Evolutionary conservation across 2,113 vertebrate genomes (phyloP).

Genomic region (Peromyscus maniculatus): DNA sequence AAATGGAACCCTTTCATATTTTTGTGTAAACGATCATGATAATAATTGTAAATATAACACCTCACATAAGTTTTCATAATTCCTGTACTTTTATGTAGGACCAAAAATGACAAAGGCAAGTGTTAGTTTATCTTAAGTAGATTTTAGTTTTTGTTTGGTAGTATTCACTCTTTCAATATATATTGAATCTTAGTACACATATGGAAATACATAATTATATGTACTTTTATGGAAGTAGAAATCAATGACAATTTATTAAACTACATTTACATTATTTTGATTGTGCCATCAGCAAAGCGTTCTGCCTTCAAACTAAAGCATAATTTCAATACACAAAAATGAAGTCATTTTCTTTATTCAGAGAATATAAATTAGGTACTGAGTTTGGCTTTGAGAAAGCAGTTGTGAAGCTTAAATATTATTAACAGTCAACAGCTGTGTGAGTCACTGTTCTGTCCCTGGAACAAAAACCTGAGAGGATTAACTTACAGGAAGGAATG

Average conservation of each 20-base stretch:
- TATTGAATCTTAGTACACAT: neutral
- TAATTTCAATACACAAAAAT: neutral
- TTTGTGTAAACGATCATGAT: neutral
- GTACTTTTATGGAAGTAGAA: neutral
- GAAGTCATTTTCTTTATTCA: neutral
- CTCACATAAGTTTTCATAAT: conserved; percentile 5
- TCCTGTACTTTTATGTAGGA: neutral
- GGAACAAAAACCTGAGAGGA: neutral
- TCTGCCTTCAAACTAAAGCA: neutral
- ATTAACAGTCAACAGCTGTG: neutral
- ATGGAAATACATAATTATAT: neutral
- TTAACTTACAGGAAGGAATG: neutral
- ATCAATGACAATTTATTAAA: conserved; percentile 2
- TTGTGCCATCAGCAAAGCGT: neutral
- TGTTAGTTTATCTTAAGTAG: neutral
- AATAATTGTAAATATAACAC: neutral
- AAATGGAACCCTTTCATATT: neutral
- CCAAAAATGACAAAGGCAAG: neutral
- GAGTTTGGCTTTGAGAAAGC: too few species aligned
- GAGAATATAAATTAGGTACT: neutral
- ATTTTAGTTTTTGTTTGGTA: neutral
- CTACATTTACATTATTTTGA: conserved; percentile 6
- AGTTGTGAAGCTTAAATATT: neutral
- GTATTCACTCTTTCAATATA: neutral
- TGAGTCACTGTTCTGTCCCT: neutral